Percentiles rank a stretch among this genome's conserved stretches.
Evolutionary conservation across 2,797 vertebrate genomes (phyloP).

Genomic region (Hydrolagus colliei): DNA sequence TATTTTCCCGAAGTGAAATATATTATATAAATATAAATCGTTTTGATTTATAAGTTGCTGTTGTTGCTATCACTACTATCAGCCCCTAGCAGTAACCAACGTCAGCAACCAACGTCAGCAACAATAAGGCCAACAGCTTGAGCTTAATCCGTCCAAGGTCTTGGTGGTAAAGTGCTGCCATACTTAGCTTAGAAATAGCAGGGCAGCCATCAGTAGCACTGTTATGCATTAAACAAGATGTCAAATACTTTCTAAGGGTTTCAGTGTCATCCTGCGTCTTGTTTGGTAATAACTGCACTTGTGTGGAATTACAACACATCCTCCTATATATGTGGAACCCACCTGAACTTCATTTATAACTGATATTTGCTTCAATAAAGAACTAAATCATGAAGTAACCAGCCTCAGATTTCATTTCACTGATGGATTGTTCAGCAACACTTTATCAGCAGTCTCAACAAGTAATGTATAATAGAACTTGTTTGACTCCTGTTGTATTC

Average conservation of each 20-base stretch:
- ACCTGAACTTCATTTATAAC: slow-evolving; percentile 9
- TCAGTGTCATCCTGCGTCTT: neutral
- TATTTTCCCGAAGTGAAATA: too few relatives aligned
- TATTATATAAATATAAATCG: too few relatives aligned
- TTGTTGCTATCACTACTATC: too few relatives aligned
- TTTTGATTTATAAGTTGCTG: too few relatives aligned
- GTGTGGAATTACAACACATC: neutral
- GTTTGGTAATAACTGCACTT: neutral
- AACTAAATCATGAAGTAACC: slow-evolving; percentile 12
- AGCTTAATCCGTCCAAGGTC: too few relatives aligned
- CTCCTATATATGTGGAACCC: neutral
- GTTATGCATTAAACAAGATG: too few relatives aligned
- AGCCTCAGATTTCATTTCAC: neutral
- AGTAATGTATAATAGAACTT: neutral
- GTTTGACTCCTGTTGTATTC: slow-evolving; percentile 40
- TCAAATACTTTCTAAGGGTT: neutral
- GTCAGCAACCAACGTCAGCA: too few relatives aligned
- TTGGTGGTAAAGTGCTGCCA: too few relatives aligned
- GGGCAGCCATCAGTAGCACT: too few relatives aligned
- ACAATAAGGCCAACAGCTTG: too few relatives aligned
- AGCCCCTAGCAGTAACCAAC: too few relatives aligned
- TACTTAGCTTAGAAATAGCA: too few relatives aligned
- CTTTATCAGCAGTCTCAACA: slow-evolving; percentile 1
- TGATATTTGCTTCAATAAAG: neutral
- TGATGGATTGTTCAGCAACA: neutral